Evolutionary conservation across 2,797 vertebrate species (phyloP), one percentile per base, ranked within the genome.

Genomic region (Falco columbarius): DNA sequence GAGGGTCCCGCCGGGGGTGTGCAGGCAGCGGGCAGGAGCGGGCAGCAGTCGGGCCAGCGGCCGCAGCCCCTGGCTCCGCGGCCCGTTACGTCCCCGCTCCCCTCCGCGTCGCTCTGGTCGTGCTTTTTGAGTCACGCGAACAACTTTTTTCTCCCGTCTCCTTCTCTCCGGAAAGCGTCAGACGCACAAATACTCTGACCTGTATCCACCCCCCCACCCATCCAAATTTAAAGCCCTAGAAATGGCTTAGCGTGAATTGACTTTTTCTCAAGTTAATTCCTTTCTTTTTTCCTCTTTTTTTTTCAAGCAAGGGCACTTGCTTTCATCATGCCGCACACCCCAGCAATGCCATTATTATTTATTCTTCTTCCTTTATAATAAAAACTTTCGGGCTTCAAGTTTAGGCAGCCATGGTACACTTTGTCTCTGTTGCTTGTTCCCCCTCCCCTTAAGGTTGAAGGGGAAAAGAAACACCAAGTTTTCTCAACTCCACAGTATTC

Each of bases 121-220:
- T 4, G 49, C 46, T 73, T 52, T 29, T 17, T 20, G 58, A 59
- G 65, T 77, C 90, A 13, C 14, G 20, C 46, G 20, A 59, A 91
- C 47, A 85, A 87, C 42, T 67, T 66, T 81, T 68, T 61, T 75
- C 58, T 49, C 74, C 70, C 7, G 36, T 32, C 47, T 88, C 76
- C 86, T 91, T 90, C 95, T 96, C 93, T 89, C 72, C 93, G 70
- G 81, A 90, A 73, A 47, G 80, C 40, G 73, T 96, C 97, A 95
- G 97, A 98, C 97, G 97, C 97, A 97, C 97, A 97, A 97, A 97
- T 73, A 82, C 96, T 94, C 95, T 97, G 94, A 67, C 96, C 93
- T 93, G 87, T 36, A 42, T 22, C 79, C 91, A 20, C 71, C 66
- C 47, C 47, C 84, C 55, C 76, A 8, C 46, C 85, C 81, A 74